phyloP scores from a whole-genome alignment of 2,888 invertebrate genomes.

The Hybos culiciformis region DNA sequence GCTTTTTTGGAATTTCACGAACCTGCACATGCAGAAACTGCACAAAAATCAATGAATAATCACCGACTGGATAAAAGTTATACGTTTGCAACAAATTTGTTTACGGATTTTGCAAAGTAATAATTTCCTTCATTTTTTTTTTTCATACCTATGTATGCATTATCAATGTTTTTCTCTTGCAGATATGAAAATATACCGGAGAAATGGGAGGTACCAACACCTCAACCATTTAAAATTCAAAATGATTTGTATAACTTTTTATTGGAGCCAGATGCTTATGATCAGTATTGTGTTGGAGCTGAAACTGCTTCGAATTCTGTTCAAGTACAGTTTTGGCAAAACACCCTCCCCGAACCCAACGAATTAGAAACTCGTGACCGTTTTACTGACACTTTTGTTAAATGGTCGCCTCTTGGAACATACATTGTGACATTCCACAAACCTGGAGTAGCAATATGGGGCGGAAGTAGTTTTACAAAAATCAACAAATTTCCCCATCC shows the following conservation, averaged over 20 bases:
- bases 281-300: constrained; percentile 84
- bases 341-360: constrained; percentile 75
- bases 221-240: constrained; percentile 80
- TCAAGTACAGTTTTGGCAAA: constrained; percentile 76
- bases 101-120: constrained; percentile 90
- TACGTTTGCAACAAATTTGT: constrained; percentile 83
- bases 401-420: constrained; percentile 96
- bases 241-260: constrained; percentile 88
- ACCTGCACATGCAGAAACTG: constrained; percentile 71
- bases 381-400: constrained; percentile 92
- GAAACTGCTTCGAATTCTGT: constrained; percentile 58
- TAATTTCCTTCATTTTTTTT: constrained; percentile 22
- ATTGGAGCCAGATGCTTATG: constrained; percentile 87
- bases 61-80: constrained; percentile 93
- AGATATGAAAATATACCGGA: constrained; percentile 78
- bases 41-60: constrained; percentile 76
- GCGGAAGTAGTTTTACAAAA: constrained; percentile 83
- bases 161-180: constrained; percentile 2
- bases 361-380: constrained; percentile 68
- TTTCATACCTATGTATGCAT: neutral
- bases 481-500: constrained; percentile 83
- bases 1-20: constrained; percentile 86
- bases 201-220: constrained; percentile 84
- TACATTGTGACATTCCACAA: constrained; percentile 94
- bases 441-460: constrained; percentile 94